Evolutionary conservation across 2,888 invertebrate species (phyloP), one percentile per base, ranked within the genome.

Genomic region (Drosophila infuscata): DNA sequence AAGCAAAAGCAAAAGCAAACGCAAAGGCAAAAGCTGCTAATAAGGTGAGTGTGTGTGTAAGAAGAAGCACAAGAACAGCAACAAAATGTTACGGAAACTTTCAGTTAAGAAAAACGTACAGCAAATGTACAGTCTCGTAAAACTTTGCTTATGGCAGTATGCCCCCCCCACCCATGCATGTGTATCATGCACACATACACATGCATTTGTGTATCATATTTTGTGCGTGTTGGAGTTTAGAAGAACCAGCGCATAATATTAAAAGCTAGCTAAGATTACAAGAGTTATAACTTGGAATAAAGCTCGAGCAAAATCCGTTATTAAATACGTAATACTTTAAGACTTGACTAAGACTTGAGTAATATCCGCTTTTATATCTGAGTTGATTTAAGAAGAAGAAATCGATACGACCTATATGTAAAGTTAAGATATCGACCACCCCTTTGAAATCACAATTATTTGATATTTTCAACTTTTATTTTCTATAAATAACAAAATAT

Each of bases 81-180:
- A 43, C 49, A 61, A 67, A 68, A 74, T 80, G 73, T 68, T 76
- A 70, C 65, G 68, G 59, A 79, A 84, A 88, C 67, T 84, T 88
- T 79, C 56, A 72, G 65, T 57, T 65, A 76, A 78, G 83, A 76
- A 79, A 77, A 80, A 80, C 81, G 85, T 73, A 60, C 74, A 82
- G 29, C 72, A 70, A 43, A 41, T 38, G 48, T 30, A 48, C 49
- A 51, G 52, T 46, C 33, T 60, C 67, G 53, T 68, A 62, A 71
- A 85, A 85, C 78, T 82, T 84, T 80, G 58, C 69, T 76, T 57
- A 56, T 38, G 65, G 33, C 65, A 69, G 66, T 43, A 64, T 32
- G 12, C 25, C 17, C 49, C 41, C n/a, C 48, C 46, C 38, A 20
- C 20, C 38, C 8, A 29, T 36, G 51, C 41, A 17, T 25, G 25